Evolutionary conservation across 1,140 invertebrate genomes (phyloP), one percentile per base, ranked within the genome.

Genomic region (Lineus longissimus): DNA sequence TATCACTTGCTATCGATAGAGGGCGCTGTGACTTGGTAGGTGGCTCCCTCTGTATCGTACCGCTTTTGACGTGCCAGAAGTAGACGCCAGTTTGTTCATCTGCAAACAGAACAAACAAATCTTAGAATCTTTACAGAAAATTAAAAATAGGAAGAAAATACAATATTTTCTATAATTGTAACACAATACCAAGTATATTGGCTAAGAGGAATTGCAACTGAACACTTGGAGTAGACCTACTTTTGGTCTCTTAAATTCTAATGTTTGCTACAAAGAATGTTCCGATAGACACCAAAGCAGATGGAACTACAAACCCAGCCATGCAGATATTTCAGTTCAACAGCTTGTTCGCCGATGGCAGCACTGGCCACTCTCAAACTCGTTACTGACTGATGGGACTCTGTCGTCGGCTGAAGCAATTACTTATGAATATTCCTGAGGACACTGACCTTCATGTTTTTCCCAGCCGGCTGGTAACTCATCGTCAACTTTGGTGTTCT

Each of bases 21-120:
- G 47, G 47, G n/a, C 47, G 47, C 47, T 51, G 47, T 19, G n/a
- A 27, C 25, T 51, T 51, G 55, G 87, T 87, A 2, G 94, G 94
- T 56, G 89, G 87, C 78, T 97, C 92, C 56, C 95, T 85, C 77
- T 97, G 95, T 73, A 97, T 97, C 0, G 94, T 97, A 11, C 95
- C 95, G 77, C 92, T 96, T 81, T 96, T 95, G 73, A 97, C 95
- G 83, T 98, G 95, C 95, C 95, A 98, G 80, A 95, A 98, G 81
- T 97, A 97, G 1, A 93, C 90, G 15, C 93, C 93, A 78, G 91
- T 89, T 72, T 90, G 91, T 73, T 91, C 91, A 84, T 95, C 94
- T 93, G 83, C 64, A 85, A 77, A 73, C n/a, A 63, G 22, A 27
- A 22, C n/a, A 55, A 62, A 59, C 33, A 56, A 36, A 54, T 54